Evolutionary conservation across 2,797 vertebrate genomes (phyloP), one percentile per base, ranked within the genome.

Genomic region (Oophaga sylvatica): DNA sequence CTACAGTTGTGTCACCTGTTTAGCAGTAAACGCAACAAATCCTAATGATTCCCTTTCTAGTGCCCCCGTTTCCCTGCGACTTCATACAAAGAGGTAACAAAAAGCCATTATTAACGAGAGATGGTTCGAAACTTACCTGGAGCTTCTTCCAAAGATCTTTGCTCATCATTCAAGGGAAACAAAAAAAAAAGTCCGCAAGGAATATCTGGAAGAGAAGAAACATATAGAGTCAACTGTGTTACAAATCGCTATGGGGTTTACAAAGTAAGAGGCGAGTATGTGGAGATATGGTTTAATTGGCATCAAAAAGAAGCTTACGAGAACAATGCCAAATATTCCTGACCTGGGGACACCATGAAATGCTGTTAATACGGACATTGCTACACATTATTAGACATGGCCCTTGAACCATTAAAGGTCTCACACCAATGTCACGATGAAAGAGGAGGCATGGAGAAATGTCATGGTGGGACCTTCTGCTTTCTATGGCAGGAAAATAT

Each of bases 111-210:
- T 68, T 67, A 81, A 53, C 45, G 19, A 11, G 62, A 17, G 62
- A 56, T 22, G 26, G 45, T 22, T 31, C 29, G 41, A 53, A 35
- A 56, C 79, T 77, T 71, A 86, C 87, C 83, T 89, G 60, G 53
- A 82, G 75, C 62, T 77, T 81, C 60, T 71, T 68, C 29, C 83
- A 1, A 17, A 82, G 62, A 77, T 68, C 68, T 67, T 6, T 62
- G 68, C 48, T 62, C 87, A 89, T 89, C 79, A 82, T 89, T 89
- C 62, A 65, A 26, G 77, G 87, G 65, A 62, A 77, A 26, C 75
- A 22, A 63, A 35, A 45, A 79, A 53, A 53, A 53, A 53, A 53
- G 20, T 62, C 76, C 77, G 56, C 22, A 6, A n/a, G 41, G 35
- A 75, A 77, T 63, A 62, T 78, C 87, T 89, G 76, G 0, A 68